A percentile compares a stretch with the other conserved stretches of the same genome.
Conservation (phyloP, 2,797 vertebrate genomes). For the Borostomias antarcticus region DNA sequence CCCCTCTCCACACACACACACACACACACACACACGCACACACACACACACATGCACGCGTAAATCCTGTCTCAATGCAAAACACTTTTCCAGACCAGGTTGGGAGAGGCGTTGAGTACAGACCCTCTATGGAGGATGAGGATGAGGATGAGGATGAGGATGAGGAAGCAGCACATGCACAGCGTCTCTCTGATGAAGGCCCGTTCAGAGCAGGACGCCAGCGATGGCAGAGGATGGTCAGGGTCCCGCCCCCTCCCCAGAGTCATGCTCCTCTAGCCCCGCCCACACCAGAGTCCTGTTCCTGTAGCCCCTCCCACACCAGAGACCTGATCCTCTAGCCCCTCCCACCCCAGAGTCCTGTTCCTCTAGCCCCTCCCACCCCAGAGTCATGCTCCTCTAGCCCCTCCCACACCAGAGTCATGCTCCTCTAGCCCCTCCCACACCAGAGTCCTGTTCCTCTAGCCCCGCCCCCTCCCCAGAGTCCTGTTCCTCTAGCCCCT, state of each 20-base stretch:
- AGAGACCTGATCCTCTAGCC: slow-evolving; percentile 9
- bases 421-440: slow-evolving; percentile 52
- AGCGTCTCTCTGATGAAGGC: too few relatives aligned
- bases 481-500: too few relatives aligned
- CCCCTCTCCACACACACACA: neutral
- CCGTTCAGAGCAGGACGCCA: too few relatives aligned
- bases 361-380: slow-evolving; percentile 40
- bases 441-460: too few relatives aligned
- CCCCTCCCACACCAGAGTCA: too few relatives aligned
- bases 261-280: too few relatives aligned
- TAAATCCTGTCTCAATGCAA: neutral
- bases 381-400: slow-evolving; percentile 12
- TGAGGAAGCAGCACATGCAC: neutral
- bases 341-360: slow-evolving; percentile 41
- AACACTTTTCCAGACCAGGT: neutral
- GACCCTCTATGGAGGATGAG: too few relatives aligned
- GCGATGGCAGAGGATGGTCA: too few relatives aligned
- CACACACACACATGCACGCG: neutral
- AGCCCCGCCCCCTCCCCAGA: too few relatives aligned
- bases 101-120: neutral
- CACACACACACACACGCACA: neutral
- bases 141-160: too few relatives aligned
- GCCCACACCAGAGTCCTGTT: slow-evolving; percentile 35
- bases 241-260: too few relatives aligned
- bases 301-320: slow-evolving; percentile 47